phyloP scores from a whole-genome alignment of 1,140 invertebrate genomes.

The Proales similis region DNA sequence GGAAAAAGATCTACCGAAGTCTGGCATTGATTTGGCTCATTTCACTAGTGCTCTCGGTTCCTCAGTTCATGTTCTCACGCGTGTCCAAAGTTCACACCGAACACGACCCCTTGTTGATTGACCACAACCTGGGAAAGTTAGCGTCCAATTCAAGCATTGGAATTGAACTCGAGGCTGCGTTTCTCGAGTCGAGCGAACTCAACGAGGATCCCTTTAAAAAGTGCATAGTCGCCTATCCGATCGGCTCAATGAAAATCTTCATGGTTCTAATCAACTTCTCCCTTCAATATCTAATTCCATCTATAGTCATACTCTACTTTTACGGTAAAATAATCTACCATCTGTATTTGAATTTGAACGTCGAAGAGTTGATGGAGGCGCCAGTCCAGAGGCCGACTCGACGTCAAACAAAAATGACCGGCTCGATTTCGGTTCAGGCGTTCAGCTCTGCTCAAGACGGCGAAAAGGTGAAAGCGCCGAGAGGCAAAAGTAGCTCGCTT shows the following conservation, averaged over 20 bases:
- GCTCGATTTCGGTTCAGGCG: too few species aligned
- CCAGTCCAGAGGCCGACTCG: not conserved
- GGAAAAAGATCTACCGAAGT: constrained; percentile 22
- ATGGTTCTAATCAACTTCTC: constrained; percentile 35
- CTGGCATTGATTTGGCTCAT: constrained; percentile 32
- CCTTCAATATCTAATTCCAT: constrained; percentile 33
- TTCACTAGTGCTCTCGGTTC: constrained; percentile 16
- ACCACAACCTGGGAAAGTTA: not conserved
- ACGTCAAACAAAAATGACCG: too few species aligned
- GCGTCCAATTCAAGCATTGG: not conserved
- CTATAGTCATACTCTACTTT: constrained; percentile 30
- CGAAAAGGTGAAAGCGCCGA: not conserved
- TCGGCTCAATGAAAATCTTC: constrained; percentile 24
- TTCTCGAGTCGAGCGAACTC: constrained; percentile 12
- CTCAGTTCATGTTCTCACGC: constrained; percentile 31
- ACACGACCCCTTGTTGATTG: too few species aligned
- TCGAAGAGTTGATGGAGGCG: constrained; percentile 34
- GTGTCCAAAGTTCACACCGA: constrained; percentile 6
- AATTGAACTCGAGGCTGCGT: not conserved
- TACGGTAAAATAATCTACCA: constrained; percentile 37
- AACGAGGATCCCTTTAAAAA: constrained; percentile 30
- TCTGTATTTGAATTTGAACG: constrained; percentile 38
- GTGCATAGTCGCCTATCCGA: constrained; percentile 24
- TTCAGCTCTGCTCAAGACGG: not conserved
- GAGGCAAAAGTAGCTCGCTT: not conserved